Evolutionary conservation across 2,888 invertebrate genomes (phyloP), one percentile per base, ranked within the genome.

Genomic region (Mythimna albipuncta): DNA sequence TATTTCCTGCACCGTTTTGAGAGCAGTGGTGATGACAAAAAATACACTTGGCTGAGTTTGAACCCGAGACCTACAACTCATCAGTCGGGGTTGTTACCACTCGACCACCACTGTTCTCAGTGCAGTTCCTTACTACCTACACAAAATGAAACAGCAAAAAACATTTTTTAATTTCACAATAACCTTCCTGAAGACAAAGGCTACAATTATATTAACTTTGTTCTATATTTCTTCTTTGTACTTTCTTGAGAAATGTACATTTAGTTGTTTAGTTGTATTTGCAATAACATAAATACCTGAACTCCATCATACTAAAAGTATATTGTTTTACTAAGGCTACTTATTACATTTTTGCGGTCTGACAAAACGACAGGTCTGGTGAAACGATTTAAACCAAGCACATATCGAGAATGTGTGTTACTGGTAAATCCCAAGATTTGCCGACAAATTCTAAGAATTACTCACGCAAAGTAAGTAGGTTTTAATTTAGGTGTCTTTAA

Each of bases 131-230:
- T 26, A n/a, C n/a, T n/a, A n/a, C 6, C n/a, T 50, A 41, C 3
- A 58, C 2, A 44, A 35, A 75, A 64, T 32, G 38, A 41, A n/a
- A 19, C 21, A 54, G 16, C 41, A 19, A 73, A 13, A 44, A 71
- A 41, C 4, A 2, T n/a, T 32, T 32, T 65, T 38, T 26, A 41
- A 44, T 50, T 41, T 62, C 11, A 13, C 44, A 21, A 35, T 32
- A 26, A 57, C 9, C 13, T 26, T 44, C 1, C 26, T 16, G 64
- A 41, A 65, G n/a, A 41, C 21, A 2, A 16, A 6, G 6, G 32
- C 41, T n/a, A 63, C 38, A 62, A 47, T 61, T 61, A 72, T n/a
- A 13, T 41, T 57, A 11, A 57, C 26, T 47, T 52, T 41, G 13
- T 47, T 44, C 5, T n/a, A 50, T 19, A 58, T 38, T 55, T 32